Evolutionary conservation across 2,797 vertebrate genomes (phyloP).

Genomic region (Psittacula echo): DNA sequence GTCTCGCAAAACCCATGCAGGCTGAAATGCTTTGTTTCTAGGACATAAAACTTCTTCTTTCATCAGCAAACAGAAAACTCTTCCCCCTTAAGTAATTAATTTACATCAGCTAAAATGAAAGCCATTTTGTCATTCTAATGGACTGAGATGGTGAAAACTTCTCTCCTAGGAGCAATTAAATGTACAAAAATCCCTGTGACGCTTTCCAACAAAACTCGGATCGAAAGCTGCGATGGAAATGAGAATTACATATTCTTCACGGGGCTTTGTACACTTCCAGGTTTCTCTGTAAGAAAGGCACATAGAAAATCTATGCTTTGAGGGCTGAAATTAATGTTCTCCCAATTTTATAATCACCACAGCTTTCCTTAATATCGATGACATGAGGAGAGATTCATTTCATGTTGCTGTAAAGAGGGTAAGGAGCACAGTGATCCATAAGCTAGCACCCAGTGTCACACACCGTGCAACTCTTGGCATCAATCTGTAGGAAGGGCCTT

Average conservation of each 20-base stretch:
- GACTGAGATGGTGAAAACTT: neutral
- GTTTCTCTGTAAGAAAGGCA: neutral
- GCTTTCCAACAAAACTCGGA: neutral
- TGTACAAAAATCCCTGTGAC: neutral
- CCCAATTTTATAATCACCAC: neutral
- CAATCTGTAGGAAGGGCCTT: neutral
- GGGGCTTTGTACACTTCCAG: neutral
- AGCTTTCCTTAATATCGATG: neutral
- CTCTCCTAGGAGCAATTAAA: neutral
- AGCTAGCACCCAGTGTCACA: rapidly evolving
- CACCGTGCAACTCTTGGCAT: too few species aligned
- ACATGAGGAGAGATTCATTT: neutral
- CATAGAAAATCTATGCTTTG: neutral
- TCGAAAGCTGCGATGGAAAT: neutral
- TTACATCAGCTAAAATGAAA: neutral
- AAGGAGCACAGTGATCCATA: neutral
- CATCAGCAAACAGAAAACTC: neutral
- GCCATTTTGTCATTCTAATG: neutral
- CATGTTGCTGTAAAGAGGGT: neutral
- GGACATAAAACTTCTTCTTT: neutral
- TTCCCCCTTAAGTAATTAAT: neutral
- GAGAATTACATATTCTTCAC: neutral
- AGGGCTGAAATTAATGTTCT: neutral
- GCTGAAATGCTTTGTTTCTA: neutral
- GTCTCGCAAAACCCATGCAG: neutral